Percentiles rank a stretch among this genome's conserved stretches.
Evolutionary conservation across 2,113 vertebrate species (phyloP).

Genomic region (Chionodraco myersi): DNA sequence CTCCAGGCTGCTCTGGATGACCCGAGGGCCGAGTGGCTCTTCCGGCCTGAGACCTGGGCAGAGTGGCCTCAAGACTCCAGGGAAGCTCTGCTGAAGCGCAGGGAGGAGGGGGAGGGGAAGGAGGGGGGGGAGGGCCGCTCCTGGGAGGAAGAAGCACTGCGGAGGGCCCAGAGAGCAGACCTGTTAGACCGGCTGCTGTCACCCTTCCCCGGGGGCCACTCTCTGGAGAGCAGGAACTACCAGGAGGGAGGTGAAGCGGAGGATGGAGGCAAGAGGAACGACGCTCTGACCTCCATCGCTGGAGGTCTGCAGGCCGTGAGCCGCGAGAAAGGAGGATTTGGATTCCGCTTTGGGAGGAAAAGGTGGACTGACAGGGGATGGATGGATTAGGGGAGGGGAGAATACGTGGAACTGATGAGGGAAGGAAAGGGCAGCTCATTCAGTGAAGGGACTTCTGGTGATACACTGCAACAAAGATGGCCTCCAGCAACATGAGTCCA

Average conservation of each 20-base stretch:
- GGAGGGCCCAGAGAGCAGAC: constrained; percentile 61
- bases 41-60: background rate
- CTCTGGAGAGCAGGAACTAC: constrained; percentile 47
- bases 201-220: constrained; percentile 32
- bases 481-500: background rate
- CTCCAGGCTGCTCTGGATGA: constrained; percentile 52
- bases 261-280: constrained; percentile 64
- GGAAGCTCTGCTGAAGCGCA: background rate
- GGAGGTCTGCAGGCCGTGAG: constrained; percentile 81
- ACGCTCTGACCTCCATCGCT: constrained; percentile 78
- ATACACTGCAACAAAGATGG: background rate
- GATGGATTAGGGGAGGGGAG: constrained; percentile 7
- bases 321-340: constrained; percentile 83
- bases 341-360: constrained; percentile 84
- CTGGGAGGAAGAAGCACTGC: constrained; percentile 27
- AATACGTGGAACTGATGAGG: background rate
- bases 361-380: constrained; percentile 36
- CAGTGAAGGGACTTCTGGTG: background rate
- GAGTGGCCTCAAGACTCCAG: background rate
- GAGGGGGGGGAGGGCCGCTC: background rate
- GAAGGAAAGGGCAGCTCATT: background rate
- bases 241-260: constrained; percentile 57
- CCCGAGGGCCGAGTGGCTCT: background rate
- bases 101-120: constrained; percentile 1
- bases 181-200: constrained; percentile 9